Conservation (phyloP, 2,888 invertebrate genomes). For the Mantis religiosa region DNA sequence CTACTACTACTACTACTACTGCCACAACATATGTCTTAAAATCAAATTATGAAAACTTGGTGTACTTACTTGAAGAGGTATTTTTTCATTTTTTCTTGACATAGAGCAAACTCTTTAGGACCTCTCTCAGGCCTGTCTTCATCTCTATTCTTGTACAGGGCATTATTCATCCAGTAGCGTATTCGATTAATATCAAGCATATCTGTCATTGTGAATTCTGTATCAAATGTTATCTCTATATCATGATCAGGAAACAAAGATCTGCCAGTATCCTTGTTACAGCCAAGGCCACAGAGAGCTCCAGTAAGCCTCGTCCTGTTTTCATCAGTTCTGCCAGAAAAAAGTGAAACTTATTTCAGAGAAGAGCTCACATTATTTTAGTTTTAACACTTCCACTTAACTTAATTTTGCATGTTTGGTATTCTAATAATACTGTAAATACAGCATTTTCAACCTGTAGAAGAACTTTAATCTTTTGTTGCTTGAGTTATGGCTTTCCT, state of each 20-base stretch:
- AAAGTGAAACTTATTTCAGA: not conserved
- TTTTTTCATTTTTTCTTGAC: constrained; percentile 48
- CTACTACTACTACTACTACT: too few relatives aligned
- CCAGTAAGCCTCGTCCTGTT: constrained; percentile 64
- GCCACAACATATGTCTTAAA: too few relatives aligned
- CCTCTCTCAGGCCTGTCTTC: constrained; percentile 40
- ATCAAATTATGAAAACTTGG: too few relatives aligned
- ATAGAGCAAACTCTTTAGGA: constrained; percentile 41
- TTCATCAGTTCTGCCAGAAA: constrained; percentile 49
- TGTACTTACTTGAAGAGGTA: constrained; percentile 46
- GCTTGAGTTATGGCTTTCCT: too few relatives aligned
- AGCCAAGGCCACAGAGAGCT: constrained; percentile 82
- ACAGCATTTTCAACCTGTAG: too few relatives aligned
- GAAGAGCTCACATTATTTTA: not conserved
- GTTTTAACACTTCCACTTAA: too few relatives aligned
- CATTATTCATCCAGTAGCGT: constrained; percentile 66
- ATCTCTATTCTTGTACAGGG: constrained; percentile 50
- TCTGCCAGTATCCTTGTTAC: constrained; percentile 48
- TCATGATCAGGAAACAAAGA: constrained; percentile 80
- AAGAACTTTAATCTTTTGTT: too few relatives aligned
- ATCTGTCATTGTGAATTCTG: constrained; percentile 62
- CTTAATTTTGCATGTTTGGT: too few relatives aligned
- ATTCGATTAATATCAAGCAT: constrained; percentile 69
- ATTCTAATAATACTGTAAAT: too few relatives aligned
- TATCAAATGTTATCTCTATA: constrained; percentile 73